phyloP scores from a whole-genome alignment of 2,797 vertebrate species.

The Anguilla obscura region DNA sequence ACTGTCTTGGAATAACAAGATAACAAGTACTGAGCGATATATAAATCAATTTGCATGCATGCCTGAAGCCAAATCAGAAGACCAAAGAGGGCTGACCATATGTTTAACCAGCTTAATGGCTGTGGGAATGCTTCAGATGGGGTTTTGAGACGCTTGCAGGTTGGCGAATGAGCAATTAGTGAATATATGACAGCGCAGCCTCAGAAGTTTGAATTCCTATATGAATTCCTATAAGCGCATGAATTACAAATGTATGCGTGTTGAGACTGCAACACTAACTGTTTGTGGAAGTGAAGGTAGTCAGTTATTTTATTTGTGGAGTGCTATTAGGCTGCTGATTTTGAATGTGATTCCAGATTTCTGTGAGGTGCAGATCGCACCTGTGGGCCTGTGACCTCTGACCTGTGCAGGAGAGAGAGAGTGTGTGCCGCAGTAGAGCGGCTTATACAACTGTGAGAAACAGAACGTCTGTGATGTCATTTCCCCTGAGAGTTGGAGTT shows the following conservation, averaged over 20 bases:
- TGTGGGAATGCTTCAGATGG: not conserved
- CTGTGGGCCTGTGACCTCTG: not conserved
- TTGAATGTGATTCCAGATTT: not conserved
- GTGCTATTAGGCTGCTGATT: not conserved
- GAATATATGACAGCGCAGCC: not conserved
- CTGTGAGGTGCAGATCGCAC: not conserved
- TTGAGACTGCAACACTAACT: no score
- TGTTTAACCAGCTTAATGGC: not conserved
- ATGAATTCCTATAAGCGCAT: not conserved
- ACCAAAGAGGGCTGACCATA: not conserved
- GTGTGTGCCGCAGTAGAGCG: not conserved
- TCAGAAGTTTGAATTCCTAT: not conserved
- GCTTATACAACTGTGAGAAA: not conserved
- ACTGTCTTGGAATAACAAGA: not conserved
- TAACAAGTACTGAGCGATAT: constrained; percentile 17
- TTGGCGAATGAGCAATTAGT: not conserved
- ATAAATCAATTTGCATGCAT: constrained; percentile 29
- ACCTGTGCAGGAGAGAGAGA: not conserved
- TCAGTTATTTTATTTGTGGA: not conserved
- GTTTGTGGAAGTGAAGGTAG: no score
- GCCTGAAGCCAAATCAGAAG: constrained; percentile 23
- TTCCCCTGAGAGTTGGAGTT: not conserved
- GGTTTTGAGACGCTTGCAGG: not conserved
- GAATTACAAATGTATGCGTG: not conserved
- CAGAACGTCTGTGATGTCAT: not conserved